A percentile compares a stretch with the other conserved stretches of the same genome.
These are phyloP conservation scores for Himalopsyche phryganea DNA, from an alignment of 1,140 invertebrate genomes.

Conservation along the genomic window DNA sequence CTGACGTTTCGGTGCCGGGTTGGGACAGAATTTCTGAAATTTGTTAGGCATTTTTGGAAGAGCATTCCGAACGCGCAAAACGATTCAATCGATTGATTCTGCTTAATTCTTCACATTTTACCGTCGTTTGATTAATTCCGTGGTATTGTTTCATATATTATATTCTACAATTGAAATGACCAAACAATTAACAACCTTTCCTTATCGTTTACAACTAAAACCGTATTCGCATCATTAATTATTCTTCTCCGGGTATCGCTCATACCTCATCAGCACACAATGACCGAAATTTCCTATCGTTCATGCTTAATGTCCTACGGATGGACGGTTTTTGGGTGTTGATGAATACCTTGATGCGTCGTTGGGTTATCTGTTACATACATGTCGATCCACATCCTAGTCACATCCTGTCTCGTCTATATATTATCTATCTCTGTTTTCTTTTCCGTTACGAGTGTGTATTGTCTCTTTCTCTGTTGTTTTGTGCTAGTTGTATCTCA, in stretches of 20 bases:
- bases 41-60: too few species aligned
- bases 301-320: not conserved
- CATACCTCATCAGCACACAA: not conserved
- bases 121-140: too few species aligned
- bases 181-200: not conserved
- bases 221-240: not conserved
- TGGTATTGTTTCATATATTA: too few species aligned
- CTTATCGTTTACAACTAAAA: not conserved
- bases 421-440: conserved; percentile 23
- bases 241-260: conserved; percentile 11
- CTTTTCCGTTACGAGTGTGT: conserved; percentile 32
- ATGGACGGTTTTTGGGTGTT: not conserved
- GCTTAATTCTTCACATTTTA: too few species aligned
- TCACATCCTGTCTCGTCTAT: not conserved
- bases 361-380: conserved; percentile 8
- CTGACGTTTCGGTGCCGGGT: too few species aligned
- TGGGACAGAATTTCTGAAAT: too few species aligned
- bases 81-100: too few species aligned
- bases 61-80: too few species aligned
- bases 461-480: conserved; percentile 35
- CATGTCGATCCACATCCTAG: not conserved
- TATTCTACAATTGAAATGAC: too few species aligned
- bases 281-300: not conserved
- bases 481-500: conserved; percentile 34
- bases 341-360: not conserved